Evolutionary conservation across 2,888 invertebrate species (phyloP).

Genomic region (Tinea semifulvella): DNA sequence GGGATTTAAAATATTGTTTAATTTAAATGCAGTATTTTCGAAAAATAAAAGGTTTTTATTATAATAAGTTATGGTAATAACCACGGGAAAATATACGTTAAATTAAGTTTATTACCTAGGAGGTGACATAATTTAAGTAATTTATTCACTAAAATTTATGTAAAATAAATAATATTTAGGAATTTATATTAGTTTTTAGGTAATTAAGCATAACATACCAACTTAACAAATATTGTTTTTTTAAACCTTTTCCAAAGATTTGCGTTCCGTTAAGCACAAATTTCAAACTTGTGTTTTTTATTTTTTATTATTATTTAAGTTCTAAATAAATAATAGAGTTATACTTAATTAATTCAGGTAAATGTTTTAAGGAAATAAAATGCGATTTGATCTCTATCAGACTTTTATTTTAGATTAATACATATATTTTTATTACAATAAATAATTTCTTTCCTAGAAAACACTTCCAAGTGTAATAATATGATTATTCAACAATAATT

Average conservation of each 20-base stretch:
- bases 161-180: too few species aligned
- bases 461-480: background rate
- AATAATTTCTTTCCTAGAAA: background rate
- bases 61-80: too few species aligned
- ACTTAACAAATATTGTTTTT: too few species aligned
- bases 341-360: background rate
- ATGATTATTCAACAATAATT: background rate
- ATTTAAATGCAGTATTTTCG: too few species aligned
- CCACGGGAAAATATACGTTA: background rate
- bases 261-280: slow-evolving; percentile 4
- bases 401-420: slow-evolving; percentile 4
- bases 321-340: background rate
- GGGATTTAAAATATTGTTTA: slow-evolving; percentile 8
- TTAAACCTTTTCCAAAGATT: too few species aligned
- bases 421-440: background rate
- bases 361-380: slow-evolving; percentile 4
- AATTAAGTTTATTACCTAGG: slow-evolving; percentile 4
- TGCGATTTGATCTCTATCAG: slow-evolving; percentile 9
- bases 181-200: too few species aligned
- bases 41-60: background rate
- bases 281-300: background rate
- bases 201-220: too few species aligned
- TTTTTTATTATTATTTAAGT: background rate
- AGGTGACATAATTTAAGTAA: slow-evolving; percentile 7
- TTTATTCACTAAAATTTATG: background rate